phyloP scores from a whole-genome alignment of 2,113 vertebrate genomes.

The Acrocephalus arundinaceus region DNA sequence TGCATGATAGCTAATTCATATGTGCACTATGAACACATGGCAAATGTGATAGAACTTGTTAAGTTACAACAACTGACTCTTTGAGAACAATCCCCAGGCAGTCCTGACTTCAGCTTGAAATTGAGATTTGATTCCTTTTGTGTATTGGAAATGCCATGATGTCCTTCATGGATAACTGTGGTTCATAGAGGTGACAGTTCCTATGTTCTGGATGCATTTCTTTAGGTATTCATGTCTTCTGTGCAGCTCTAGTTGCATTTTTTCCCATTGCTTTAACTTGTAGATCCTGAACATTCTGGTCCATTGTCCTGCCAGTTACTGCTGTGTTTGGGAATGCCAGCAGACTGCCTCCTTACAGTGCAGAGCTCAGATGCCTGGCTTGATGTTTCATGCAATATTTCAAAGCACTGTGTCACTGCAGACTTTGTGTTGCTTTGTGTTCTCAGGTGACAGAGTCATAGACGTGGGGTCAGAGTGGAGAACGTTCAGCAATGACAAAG shows the following conservation, averaged over 20 bases:
- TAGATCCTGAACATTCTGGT: neutral
- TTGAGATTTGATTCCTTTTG: neutral
- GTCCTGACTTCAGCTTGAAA: neutral
- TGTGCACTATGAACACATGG: neutral
- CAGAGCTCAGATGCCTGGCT: neutral
- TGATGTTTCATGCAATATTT: neutral
- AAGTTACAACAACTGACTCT: neutral
- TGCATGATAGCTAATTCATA: neutral
- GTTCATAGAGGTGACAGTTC: neutral
- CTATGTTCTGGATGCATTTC: neutral
- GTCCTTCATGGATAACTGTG: neutral
- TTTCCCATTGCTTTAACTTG: neutral
- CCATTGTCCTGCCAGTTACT: neutral
- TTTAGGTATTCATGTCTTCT: neutral
- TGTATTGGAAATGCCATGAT: neutral
- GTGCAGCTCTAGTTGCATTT: neutral
- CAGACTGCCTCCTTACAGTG: neutral
- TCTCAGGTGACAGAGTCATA: slow-evolving; percentile 93
- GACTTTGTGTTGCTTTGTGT: neutral
- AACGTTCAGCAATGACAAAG: slow-evolving; percentile 99
- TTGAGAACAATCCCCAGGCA: neutral
- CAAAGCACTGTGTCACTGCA: neutral
- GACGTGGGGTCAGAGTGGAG: slow-evolving; percentile 98
- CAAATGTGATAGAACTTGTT: neutral
- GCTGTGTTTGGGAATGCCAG: neutral